Evolutionary conservation across 2,888 invertebrate species (phyloP).

Genomic region (Leucophenga montana): DNA sequence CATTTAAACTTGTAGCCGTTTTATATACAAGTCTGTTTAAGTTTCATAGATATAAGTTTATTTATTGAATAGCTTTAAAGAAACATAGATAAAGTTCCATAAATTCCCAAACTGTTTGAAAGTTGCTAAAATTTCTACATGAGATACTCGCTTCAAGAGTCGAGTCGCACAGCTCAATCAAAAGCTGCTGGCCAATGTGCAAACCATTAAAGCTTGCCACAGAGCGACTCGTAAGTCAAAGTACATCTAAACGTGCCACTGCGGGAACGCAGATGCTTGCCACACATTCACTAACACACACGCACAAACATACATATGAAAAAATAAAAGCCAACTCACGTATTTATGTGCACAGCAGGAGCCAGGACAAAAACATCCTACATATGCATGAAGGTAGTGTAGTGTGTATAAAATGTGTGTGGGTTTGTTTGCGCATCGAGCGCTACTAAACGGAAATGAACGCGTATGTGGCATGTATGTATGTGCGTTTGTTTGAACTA

Average conservation of each 20-base stretch:
- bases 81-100: no score
- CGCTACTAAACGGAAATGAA: background rate
- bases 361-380: background rate
- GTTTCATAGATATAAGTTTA: no score
- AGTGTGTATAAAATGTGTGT: background rate
- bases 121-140: no score
- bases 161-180: no score
- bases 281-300: background rate
- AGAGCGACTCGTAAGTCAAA: background rate
- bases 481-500: background rate
- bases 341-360: slow-evolving; percentile 9
- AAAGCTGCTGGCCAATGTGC: no score
- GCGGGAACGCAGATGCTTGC: background rate
- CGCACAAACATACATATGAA: no score
- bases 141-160: no score
- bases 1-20: background rate
- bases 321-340: slow-evolving; percentile 9
- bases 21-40: slow-evolving; percentile 14
- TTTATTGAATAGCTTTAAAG: no score
- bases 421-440: background rate
- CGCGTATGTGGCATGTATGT: background rate
- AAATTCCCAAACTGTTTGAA: no score
- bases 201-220: no score
- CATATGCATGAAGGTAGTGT: no score
- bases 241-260: background rate